Evolutionary conservation across 1,140 invertebrate genomes (phyloP).

Genomic region (Danaus melanippus): DNA sequence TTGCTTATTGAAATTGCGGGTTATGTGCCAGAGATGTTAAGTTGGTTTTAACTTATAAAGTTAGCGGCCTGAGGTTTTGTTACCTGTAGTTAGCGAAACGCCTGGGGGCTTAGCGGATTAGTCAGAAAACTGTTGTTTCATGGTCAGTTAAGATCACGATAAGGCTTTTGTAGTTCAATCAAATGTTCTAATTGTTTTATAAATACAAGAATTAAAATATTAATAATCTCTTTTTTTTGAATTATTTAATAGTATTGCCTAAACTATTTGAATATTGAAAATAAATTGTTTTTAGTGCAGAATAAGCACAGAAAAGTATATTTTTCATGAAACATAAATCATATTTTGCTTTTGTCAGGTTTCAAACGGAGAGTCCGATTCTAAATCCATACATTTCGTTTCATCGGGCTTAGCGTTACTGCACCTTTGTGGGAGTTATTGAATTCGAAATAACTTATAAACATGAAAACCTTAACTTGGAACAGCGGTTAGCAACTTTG

Average conservation of each 20-base stretch:
- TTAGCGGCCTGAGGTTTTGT: conserved; percentile 13
- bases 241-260: too few species aligned
- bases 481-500: conserved; percentile 25
- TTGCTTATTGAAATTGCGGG: conserved; percentile 13
- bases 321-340: too few species aligned
- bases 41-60: conserved; percentile 9
- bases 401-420: too few species aligned
- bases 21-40: conserved; percentile 12
- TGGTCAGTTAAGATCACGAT: conserved; percentile 1
- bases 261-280: too few species aligned
- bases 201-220: too few species aligned
- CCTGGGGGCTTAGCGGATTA: conserved; percentile 16
- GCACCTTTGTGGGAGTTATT: conserved; percentile 8
- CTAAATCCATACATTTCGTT: too few species aligned
- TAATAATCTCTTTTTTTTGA: too few species aligned
- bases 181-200: not conserved
- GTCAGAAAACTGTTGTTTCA: conserved; percentile 2
- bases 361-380: too few species aligned
- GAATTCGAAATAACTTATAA: conserved; percentile 18
- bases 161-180: not conserved
- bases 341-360: too few species aligned
- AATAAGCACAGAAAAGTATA: too few species aligned
- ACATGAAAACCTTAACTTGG: conserved; percentile 15
- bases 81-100: conserved; percentile 18
- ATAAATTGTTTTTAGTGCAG: too few species aligned